phyloP scores from a whole-genome alignment of 2,113 vertebrate genomes.

The Sclerurus mexicanus region DNA sequence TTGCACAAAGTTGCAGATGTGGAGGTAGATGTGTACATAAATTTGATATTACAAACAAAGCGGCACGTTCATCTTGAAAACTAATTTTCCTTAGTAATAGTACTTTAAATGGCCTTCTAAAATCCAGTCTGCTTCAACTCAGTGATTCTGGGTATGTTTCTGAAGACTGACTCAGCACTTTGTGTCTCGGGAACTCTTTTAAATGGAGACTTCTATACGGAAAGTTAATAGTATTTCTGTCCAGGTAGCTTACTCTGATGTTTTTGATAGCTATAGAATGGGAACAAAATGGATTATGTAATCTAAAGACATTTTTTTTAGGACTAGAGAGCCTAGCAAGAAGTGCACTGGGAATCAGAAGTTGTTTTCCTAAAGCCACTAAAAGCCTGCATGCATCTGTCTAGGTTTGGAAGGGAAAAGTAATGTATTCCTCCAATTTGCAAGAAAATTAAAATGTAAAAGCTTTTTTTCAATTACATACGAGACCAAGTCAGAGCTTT shows the following conservation, averaged over 20 bases:
- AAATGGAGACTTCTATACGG: not conserved
- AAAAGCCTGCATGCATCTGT: not conserved
- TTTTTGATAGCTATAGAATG: not conserved
- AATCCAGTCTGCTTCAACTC: not conserved
- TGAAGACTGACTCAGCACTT: not conserved
- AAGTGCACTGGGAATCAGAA: not conserved
- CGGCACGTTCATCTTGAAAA: not conserved
- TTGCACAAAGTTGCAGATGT: not conserved
- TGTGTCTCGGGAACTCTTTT: not conserved
- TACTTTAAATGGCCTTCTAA: not conserved
- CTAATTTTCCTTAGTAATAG: not conserved
- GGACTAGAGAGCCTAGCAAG: not conserved
- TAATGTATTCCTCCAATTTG: not conserved
- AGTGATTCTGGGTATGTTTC: not conserved
- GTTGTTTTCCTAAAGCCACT: not conserved
- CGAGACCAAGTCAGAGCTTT: not conserved
- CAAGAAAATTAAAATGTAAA: not conserved
- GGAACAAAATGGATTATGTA: not conserved
- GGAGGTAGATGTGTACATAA: not conserved
- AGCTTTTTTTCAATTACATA: not conserved
- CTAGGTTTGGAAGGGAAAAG: not conserved
- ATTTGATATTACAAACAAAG: not conserved
- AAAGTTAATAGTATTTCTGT: not conserved
- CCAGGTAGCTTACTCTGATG: not conserved
- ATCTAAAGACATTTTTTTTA: not conserved